Evolutionary conservation across 2,113 vertebrate species (phyloP).

Genomic region (Pelvicachromis taeniatus): DNA sequence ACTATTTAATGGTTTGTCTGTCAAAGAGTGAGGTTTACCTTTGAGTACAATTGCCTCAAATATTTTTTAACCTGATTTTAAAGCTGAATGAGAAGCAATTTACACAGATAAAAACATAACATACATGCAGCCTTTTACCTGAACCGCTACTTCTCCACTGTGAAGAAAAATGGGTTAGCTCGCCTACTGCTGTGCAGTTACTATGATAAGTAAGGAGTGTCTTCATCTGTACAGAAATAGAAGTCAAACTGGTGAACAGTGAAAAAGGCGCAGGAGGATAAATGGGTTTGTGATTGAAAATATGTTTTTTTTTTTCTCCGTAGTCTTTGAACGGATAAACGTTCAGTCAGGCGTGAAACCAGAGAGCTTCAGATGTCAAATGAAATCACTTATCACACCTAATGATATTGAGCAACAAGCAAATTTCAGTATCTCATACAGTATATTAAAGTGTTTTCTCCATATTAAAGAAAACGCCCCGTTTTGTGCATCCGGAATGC

Average conservation of each 20-base stretch:
- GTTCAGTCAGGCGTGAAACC: constrained; percentile 21
- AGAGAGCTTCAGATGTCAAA: constrained; percentile 19
- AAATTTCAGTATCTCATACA: neutral
- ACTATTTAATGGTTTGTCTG: constrained; percentile 41
- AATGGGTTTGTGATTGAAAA: neutral
- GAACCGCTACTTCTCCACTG: constrained; percentile 25
- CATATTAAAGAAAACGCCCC: neutral
- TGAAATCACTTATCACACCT: constrained; percentile 10
- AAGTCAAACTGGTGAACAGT: constrained; percentile 1
- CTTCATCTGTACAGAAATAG: neutral
- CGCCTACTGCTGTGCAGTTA: constrained; percentile 57
- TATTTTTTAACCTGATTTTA: constrained; percentile 22
- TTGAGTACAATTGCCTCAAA: constrained; percentile 25
- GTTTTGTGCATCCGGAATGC: constrained; percentile 17
- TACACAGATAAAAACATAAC: neutral
- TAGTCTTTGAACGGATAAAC: constrained; percentile 6
- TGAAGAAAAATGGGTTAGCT: constrained; percentile 2
- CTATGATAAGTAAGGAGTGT: constrained; percentile 3
- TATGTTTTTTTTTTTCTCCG: neutral
- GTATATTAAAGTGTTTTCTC: neutral
- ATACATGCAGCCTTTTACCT: constrained; percentile 8
- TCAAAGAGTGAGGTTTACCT: constrained; percentile 28
- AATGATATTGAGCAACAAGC: constrained; percentile 10
- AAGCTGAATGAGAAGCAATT: neutral
- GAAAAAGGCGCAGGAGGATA: neutral